Evolutionary conservation across 2,888 invertebrate genomes (phyloP), one percentile per base, ranked within the genome.

Genomic region (Chymomyza caudatula): DNA sequence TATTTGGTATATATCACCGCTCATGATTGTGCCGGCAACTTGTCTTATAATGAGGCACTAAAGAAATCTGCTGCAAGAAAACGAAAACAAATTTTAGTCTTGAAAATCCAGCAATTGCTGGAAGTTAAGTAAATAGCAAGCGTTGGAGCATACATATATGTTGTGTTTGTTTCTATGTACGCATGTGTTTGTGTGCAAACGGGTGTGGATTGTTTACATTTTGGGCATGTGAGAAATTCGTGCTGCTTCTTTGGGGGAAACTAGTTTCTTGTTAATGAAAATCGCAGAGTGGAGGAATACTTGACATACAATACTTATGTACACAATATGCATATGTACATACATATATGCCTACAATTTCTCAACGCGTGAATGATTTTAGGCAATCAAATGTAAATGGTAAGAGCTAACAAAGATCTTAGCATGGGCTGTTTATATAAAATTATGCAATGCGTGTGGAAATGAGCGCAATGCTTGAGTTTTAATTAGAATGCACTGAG

Each of bases 1-100:
- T 78, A 91, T 90, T 63, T 85, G 84, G 70, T 87, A 86, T 13
- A 56, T 59, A 54, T 82, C 76, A 29, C 86, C 88, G 70, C 84
- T 88, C 89, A 88, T 88, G 37, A 63, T 63, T 47, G 47, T 11
- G 29, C 29, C 29, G 29, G 2, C 29, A 37, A 37, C 11, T 37
- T 11, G 11, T 37, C 29, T 8, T 8, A 37, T 37, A 37, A 37
- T 37, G 29, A 13, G 29, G 29, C 11, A 37, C 11, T 37, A 37
- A 37, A 37, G 11, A 37, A 37, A 37, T 37, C 29, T 37, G 29
- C 29, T 29, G 29, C 8, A 29, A 29, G 8, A 37, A 37, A 37
- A 37, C 29, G 11, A 37, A 13, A 37, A 37, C 29, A 37, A 37
- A 37, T 37, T 11, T 37, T 37, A 37, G 29, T 2, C 2, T 37